Evolutionary conservation across 2,888 invertebrate genomes (phyloP).

Genomic region (Plagiodera versicolora): DNA sequence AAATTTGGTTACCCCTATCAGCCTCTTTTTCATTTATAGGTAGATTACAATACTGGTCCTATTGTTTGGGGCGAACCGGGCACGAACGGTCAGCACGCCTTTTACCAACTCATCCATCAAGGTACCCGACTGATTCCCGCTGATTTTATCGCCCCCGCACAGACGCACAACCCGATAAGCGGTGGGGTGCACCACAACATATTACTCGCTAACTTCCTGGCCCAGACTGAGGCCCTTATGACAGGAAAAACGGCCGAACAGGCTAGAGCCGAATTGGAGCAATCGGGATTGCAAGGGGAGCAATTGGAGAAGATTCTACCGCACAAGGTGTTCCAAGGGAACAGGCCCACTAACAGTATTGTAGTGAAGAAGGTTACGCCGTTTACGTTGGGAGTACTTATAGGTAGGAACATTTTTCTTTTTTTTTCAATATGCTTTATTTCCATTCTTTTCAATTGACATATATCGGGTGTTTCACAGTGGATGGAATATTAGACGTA

Average conservation of each 20-base stretch:
- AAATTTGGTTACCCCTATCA: no score
- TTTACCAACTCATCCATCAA: slow-evolving; percentile 99
- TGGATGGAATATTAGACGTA: no score
- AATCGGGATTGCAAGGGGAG: slow-evolving; percentile 74
- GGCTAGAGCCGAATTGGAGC: slow-evolving; percentile 79
- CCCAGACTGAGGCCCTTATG: slow-evolving; percentile 99
- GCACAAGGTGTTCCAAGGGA: slow-evolving; percentile 96
- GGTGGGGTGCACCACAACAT: slow-evolving; percentile 90
- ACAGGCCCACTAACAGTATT: slow-evolving; percentile 96
- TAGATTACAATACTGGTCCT: slow-evolving; percentile 70
- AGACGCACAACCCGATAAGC: slow-evolving; percentile 85
- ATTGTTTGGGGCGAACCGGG: slow-evolving; percentile 99
- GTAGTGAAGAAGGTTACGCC: slow-evolving; percentile 90
- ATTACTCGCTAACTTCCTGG: slow-evolving; percentile 93
- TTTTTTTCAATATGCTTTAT: no score
- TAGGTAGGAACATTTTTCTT: slow-evolving; percentile 72
- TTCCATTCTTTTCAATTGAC: no score
- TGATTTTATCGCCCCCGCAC: slow-evolving; percentile 94
- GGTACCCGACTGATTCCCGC: slow-evolving; percentile 85
- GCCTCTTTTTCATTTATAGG: no score
- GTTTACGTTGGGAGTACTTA: slow-evolving; percentile 88
- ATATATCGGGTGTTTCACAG: no score
- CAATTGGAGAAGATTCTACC: slow-evolving; percentile 81
- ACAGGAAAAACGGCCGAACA: slow-evolving; percentile 58
- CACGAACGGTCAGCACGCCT: slow-evolving; percentile 99